These are phyloP conservation scores for Myotis daubentonii DNA, from an alignment of 2,797 vertebrate genomes.

Conservation along the genomic window DNA sequence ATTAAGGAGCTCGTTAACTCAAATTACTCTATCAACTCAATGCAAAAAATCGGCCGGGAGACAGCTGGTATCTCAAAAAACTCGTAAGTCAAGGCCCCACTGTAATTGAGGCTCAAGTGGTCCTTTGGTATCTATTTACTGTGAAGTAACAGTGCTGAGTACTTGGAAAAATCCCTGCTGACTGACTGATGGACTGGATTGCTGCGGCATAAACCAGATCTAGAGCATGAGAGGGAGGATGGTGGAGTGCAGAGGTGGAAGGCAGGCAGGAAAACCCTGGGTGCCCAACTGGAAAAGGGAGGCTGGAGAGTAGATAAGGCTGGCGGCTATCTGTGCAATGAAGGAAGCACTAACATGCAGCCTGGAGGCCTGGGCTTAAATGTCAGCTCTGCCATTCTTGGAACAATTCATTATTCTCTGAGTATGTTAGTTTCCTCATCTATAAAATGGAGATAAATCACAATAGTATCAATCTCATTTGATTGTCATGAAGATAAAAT, in stretches of 20 bases:
- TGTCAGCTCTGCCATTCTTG: neutral
- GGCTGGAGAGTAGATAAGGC: neutral
- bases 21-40: no score
- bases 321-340: neutral
- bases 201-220: neutral
- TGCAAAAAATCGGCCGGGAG: no score
- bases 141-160: neutral
- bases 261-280: neutral
- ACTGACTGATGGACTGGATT: neutral
- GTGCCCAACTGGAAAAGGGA: neutral
- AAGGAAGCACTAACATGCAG: neutral
- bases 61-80: no score
- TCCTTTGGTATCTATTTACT: neutral
- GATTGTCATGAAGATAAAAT: neutral
- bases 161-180: neutral
- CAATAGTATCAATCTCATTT: neutral
- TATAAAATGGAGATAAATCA: neutral
- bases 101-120: neutral
- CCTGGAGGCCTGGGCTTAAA: neutral
- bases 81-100: no score
- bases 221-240: neutral
- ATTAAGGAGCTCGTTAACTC: no score
- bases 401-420: neutral
- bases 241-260: neutral
- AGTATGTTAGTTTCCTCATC: neutral